Evolutionary conservation across 2,888 invertebrate species (phyloP), one percentile per base, ranked within the genome.

Genomic region (Oligia latruncula): DNA sequence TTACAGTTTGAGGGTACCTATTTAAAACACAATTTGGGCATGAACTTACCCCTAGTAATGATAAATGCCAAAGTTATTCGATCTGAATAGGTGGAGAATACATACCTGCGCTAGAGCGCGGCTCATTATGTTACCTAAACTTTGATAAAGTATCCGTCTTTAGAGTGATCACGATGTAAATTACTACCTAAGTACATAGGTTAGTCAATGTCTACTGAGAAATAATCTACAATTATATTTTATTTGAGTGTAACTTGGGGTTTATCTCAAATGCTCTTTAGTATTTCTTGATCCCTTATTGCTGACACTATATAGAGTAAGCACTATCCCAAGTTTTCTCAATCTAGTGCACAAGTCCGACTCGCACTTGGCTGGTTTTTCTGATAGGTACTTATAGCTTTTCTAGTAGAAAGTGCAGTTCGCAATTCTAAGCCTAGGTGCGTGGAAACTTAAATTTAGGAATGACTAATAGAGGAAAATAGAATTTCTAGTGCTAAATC

Each of bases 61-160:
- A n/a, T 46, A 46, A 58, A 78, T 78, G 23, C 29, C 40, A 40
- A 77, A 77, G 8, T 75, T 78, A 65, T 46, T 78, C 4, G n/a
- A 58, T 46, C 15, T 58, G 55, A 58, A 78, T 35, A 46, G 13
- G 43, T 65, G 9, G 8, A 55, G n/a, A 58, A 40, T 55, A 35
- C n/a, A 15, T 35, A 29, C 70, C 15, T 35, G 1, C 15, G 35
- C 35, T 66, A 20, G 15, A 58, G 35, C 6, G 20, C 35, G n/a
- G 46, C 46, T 29, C 15, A 58, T 65, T 43, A 46, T 55, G 20
- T 4, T n/a, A 46, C 11, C 17, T 13, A 13, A 40, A 71, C 35
- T n/a, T 65, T 78, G 35, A 2, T 13, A 64, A 8, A 13, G 4
- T 79, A 13, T 60, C 49, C 2, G 35, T 15, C 5, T 62, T 60